These are phyloP conservation scores for Toxonevra muliebris DNA, from an alignment of 2,888 invertebrate species.

Conservation along the genomic window DNA sequence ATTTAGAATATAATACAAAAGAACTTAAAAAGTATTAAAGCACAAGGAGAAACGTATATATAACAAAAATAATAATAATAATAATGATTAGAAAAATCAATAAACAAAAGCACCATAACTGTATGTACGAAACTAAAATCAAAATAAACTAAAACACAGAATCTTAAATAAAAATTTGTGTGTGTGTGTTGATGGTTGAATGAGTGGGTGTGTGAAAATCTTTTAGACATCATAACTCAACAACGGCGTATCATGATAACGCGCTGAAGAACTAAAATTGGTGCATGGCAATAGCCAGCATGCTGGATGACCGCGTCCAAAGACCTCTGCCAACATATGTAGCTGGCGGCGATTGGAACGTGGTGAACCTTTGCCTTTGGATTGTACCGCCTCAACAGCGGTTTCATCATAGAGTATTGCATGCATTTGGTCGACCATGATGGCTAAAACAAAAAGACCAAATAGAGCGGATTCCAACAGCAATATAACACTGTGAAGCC, in stretches of 20 bases:
- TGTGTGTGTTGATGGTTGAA: neutral
- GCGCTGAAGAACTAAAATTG: conserved; percentile 63
- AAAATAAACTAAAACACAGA: neutral
- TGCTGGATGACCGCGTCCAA: conserved; percentile 77
- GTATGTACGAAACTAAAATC: neutral
- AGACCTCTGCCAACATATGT: conserved; percentile 78
- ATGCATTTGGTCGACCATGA: conserved; percentile 86
- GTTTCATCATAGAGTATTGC: conserved; percentile 87
- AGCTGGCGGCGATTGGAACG: conserved; percentile 73
- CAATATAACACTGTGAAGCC: conserved; percentile 84
- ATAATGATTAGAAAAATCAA: no score
- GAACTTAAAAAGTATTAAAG: no score
- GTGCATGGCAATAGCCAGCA: conserved; percentile 79
- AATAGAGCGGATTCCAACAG: conserved; percentile 84
- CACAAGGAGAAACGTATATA: no score
- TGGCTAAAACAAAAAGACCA: conserved; percentile 87
- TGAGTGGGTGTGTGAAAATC: neutral
- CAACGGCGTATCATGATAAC: conserved; percentile 62
- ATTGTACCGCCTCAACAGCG: conserved; percentile 80
- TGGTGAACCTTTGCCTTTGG: conserved; percentile 73
- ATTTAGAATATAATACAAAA: no score
- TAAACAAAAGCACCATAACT: neutral
- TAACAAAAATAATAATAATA: no score
- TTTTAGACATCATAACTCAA: conserved; percentile 63
- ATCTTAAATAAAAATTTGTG: neutral